Percentiles rank a stretch among this genome's conserved stretches.
phyloP scores from a whole-genome alignment of 2,888 invertebrate species.

The Drosophila prolongata region DNA sequence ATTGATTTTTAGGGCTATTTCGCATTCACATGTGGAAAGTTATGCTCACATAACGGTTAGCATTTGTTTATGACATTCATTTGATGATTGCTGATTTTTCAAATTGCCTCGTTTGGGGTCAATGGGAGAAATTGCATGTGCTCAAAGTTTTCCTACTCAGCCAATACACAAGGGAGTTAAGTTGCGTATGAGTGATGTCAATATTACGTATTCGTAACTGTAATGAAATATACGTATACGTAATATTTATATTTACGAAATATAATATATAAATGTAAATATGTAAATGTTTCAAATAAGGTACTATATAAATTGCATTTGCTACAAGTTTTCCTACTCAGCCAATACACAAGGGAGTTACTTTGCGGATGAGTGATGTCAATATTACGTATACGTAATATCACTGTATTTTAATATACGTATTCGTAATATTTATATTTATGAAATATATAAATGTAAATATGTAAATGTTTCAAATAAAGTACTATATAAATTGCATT shows the following conservation, averaged over 20 bases:
- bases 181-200: slow-evolving; percentile 27
- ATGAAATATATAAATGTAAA: no score
- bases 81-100: slow-evolving; percentile 41
- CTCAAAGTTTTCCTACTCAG: slow-evolving; percentile 6
- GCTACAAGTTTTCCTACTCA: slow-evolving; percentile 4
- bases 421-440: no score
- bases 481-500: slow-evolving; percentile 1
- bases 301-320: slow-evolving; percentile 6
- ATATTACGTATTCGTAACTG: slow-evolving; percentile 12
- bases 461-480: no score
- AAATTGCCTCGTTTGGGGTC: slow-evolving; percentile 36
- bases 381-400: slow-evolving; percentile 13
- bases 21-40: slow-evolving; percentile 28
- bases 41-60: slow-evolving; percentile 40
- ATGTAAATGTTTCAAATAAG: no score
- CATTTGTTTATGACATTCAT: slow-evolving; percentile 49
- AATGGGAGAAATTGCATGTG: slow-evolving; percentile 30
- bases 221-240: not conserved
- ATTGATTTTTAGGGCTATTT: slow-evolving; percentile 35
- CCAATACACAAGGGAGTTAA: slow-evolving; percentile 3
- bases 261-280: no score
- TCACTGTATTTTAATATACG: not conserved
- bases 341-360: not conserved
- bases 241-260: no score
- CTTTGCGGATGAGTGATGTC: slow-evolving; percentile 27